phyloP scores from a whole-genome alignment of 2,888 invertebrate genomes.

The Andrena camellia region DNA sequence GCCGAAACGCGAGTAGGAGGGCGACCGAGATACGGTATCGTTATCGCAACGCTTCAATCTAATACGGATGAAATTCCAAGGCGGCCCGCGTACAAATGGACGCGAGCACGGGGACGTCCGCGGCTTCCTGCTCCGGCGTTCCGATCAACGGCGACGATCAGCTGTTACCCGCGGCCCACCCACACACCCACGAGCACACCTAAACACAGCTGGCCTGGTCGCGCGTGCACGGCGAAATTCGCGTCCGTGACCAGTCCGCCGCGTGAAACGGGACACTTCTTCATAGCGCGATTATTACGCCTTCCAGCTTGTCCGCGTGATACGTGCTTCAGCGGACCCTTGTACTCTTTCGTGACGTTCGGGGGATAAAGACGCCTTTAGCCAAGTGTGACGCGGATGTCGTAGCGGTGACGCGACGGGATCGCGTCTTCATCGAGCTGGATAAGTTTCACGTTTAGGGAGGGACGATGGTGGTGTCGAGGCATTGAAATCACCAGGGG shows the following conservation, averaged over 20 bases:
- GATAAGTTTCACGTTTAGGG: not conserved
- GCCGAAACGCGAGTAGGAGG: slow-evolving; percentile 23
- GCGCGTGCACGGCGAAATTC: slow-evolving; percentile 24
- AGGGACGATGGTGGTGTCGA: not conserved
- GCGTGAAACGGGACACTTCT: slow-evolving; percentile 31
- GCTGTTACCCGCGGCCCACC: slow-evolving; percentile 68
- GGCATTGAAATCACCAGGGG: slow-evolving; percentile 10
- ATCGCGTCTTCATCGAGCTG: not conserved
- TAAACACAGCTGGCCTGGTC: slow-evolving; percentile 11
- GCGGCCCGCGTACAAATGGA: slow-evolving; percentile 75
- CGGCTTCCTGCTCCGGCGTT: slow-evolving; percentile 71
- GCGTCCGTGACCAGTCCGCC: slow-evolving; percentile 46
- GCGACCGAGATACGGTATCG: slow-evolving; percentile 54
- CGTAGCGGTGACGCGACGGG: not conserved
- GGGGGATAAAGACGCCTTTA: not conserved
- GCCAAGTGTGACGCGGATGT: not conserved
- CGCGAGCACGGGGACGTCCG: slow-evolving; percentile 72
- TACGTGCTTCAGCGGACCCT: not conserved
- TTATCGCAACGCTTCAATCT: slow-evolving; percentile 76
- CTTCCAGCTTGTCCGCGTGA: not conserved
- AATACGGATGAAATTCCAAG: slow-evolving; percentile 77
- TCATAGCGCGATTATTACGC: slow-evolving; percentile 43
- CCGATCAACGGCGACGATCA: slow-evolving; percentile 75
- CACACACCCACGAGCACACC: slow-evolving; percentile 55
- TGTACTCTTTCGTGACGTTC: not conserved